Evolutionary conservation across 2,888 invertebrate species (phyloP), one percentile per base, ranked within the genome.

Genomic region (Hoplodrina blanda): DNA sequence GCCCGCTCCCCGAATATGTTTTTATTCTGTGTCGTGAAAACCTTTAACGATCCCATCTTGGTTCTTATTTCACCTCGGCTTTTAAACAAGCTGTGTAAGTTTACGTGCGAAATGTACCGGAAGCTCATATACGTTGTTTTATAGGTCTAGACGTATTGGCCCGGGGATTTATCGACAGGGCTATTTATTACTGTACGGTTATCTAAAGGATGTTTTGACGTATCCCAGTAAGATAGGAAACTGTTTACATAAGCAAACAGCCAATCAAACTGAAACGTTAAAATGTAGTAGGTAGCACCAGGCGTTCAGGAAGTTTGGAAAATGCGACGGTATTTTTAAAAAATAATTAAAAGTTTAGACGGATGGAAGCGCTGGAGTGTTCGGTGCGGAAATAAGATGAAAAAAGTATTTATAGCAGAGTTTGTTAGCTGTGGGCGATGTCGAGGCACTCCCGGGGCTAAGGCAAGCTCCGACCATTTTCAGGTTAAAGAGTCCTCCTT

Each of bases 401-500:
- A 80, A 41, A 76, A 78, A 64, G 44, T 69, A 60, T 76, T 65
- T 61, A 55, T 56, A 63, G 71, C 30, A 30, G 78, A 81, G 72
- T 77, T 80, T 71, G 62, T 68, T 77, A 68, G 62, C 69, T 60
- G 64, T 56, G 20, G 74, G 56, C 67, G 74, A 52, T 70, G 64
- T 68, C 50, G 65, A 33, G 67, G 37, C 62, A 55, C 55, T 62
- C 33, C 61, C 30, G 71, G 59, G 64, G 46, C 56, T 59, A 54
- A 61, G 69, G 78, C 73, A 78, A 80, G 59, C 66, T 49, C 17
- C 65, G 62, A 71, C 80, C 79, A 78, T 84, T 87, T 84, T 74
- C 78, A 81, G 80, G 76, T 79, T 85, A 77, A 85, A 82, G 80
- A 82, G 80, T 81, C 73, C 78, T 85, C 70, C 70, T 86, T 83